phyloP scores from a whole-genome alignment of 2,888 invertebrate species.

The Trachelus tabidus region DNA sequence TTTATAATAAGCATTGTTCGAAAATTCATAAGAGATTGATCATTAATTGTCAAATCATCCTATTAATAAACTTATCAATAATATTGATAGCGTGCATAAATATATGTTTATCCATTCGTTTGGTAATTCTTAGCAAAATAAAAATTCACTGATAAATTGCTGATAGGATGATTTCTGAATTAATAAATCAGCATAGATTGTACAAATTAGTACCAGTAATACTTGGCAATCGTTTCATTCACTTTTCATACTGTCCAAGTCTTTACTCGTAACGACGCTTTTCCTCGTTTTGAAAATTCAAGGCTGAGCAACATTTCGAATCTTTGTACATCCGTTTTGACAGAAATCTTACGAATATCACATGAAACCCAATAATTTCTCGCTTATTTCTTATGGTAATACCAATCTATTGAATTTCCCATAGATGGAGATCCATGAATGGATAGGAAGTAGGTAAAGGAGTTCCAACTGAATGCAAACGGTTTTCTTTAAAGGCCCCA shows the following conservation, averaged over 20 bases:
- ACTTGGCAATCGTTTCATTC: too few relatives aligned
- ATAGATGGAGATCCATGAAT: conserved; percentile 35
- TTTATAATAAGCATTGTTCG: not conserved
- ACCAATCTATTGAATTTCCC: conserved; percentile 34
- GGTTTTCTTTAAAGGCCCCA: conserved; percentile 41
- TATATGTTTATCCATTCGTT: not conserved
- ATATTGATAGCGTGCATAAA: not conserved
- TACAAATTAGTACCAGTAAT: not conserved
- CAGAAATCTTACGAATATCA: conserved; percentile 14
- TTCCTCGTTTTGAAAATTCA: not conserved
- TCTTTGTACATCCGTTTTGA: not conserved
- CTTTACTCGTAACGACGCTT: not conserved
- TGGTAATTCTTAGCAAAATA: not conserved
- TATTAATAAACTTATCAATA: too few relatives aligned
- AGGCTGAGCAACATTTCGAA: not conserved
- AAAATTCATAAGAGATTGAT: not conserved
- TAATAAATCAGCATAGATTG: not conserved
- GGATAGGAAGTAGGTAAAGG: conserved; percentile 30
- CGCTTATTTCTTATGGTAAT: conserved; percentile 39
- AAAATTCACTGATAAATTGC: not conserved
- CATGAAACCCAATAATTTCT: conserved; percentile 18
- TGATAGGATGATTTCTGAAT: not conserved
- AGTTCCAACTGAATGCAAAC: conserved; percentile 34
- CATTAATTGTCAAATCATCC: not conserved
- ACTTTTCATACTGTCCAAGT: not conserved